phyloP scores from a whole-genome alignment of 2,113 vertebrate species.

The Sarotherodon lohbergeri region DNA sequence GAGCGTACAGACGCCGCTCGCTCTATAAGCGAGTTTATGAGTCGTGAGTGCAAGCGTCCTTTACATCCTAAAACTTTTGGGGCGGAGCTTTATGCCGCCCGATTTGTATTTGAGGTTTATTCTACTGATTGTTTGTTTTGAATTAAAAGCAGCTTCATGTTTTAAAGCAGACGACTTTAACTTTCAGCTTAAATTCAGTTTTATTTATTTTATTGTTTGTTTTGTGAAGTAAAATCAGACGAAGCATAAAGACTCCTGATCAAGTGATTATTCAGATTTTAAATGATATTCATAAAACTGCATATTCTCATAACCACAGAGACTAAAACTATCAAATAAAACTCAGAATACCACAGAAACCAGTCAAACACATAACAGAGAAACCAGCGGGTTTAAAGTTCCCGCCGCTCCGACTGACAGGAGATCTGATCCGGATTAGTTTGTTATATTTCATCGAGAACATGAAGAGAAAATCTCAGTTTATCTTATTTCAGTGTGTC shows the following conservation, averaged over 20 bases:
- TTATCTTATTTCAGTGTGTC: background rate
- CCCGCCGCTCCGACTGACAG: background rate
- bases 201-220: background rate
- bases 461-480: background rate
- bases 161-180: background rate
- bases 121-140: background rate
- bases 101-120: background rate
- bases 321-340: background rate
- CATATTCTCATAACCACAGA: no score
- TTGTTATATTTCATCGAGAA: background rate
- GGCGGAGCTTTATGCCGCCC: background rate
- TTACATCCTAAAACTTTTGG: accelerated
- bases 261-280: background rate
- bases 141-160: accelerated
- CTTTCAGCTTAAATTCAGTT: background rate
- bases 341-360: background rate
- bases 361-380: accelerated
- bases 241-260: background rate
- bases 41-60: background rate
- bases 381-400: background rate
- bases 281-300: background rate
- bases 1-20: background rate
- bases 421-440: background rate
- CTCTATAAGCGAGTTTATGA: background rate
- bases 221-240: background rate